Percentiles rank a stretch among this genome's conserved stretches.
Evolutionary conservation across 1,140 invertebrate species (phyloP).

Genomic region (Bombus polaris): DNA sequence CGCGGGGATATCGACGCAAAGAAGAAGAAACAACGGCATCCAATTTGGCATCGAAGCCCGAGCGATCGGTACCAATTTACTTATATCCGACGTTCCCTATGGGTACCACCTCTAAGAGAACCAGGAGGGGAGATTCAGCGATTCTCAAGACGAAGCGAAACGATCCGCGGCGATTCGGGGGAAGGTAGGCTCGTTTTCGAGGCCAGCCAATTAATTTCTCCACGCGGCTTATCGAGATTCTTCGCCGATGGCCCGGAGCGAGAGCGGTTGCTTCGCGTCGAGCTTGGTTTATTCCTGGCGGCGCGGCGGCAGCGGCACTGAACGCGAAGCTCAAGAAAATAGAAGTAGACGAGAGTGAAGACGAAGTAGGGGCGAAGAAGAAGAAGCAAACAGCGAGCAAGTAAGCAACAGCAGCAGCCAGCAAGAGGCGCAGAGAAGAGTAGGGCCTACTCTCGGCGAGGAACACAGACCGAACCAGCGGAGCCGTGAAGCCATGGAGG

Average conservation of each 20-base stretch:
- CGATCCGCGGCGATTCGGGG: slow-evolving; percentile 13
- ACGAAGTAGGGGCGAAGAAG: slow-evolving; percentile 35
- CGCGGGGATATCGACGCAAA: neutral
- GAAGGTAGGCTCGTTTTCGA: slow-evolving; percentile 57
- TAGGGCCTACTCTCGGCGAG: slow-evolving; percentile 56
- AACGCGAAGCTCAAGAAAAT: slow-evolving; percentile 61
- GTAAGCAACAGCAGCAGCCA: too few species aligned
- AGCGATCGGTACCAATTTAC: slow-evolving; percentile 2
- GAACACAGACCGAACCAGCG: slow-evolving; percentile 37
- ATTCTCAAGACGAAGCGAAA: slow-evolving; percentile 15
- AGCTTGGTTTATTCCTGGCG: slow-evolving; percentile 73
- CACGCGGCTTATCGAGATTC: slow-evolving; percentile 76
- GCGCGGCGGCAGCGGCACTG: slow-evolving; percentile 50
- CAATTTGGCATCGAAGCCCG: neutral
- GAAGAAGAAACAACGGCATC: neutral
- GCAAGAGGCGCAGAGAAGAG: neutral
- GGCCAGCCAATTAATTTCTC: slow-evolving; percentile 78
- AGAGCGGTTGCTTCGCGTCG: slow-evolving; percentile 57
- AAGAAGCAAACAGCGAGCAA: neutral
- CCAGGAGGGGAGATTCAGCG: neutral
- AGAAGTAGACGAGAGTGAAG: slow-evolving; percentile 41
- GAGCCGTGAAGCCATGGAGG: slow-evolving; percentile 36
- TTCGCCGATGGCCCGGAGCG: slow-evolving; percentile 72
- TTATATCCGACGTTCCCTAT: neutral
- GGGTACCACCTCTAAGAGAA: neutral